Evolutionary conservation across 2,113 vertebrate species (phyloP).

Genomic region (Etheostoma spectabile): DNA sequence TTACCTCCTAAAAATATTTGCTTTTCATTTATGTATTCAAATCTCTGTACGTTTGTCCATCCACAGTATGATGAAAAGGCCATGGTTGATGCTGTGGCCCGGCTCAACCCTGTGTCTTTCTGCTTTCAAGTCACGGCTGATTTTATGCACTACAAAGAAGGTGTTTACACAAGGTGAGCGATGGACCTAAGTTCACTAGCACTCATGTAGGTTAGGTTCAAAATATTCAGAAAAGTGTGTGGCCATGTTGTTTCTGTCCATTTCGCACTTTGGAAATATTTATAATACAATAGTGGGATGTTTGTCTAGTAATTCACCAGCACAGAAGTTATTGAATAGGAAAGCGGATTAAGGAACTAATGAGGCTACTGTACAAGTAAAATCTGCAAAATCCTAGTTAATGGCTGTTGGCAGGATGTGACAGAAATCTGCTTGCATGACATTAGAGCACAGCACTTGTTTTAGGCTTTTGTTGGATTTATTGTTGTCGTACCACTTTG

Average conservation of each 20-base stretch:
- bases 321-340: not conserved
- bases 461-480: not conserved
- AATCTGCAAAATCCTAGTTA: not conserved
- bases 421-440: not conserved
- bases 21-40: not conserved
- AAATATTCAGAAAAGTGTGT: not conserved
- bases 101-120: conserved; percentile 90
- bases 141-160: conserved; percentile 87
- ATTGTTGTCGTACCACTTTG: not conserved
- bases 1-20: not conserved
- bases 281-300: not conserved
- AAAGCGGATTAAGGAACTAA: conserved; percentile 23
- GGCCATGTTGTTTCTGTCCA: not conserved
- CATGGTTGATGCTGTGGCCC: conserved; percentile 90
- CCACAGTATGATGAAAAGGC: conserved; percentile 86
- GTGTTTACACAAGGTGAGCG: conserved; percentile 89
- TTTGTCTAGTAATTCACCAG: not conserved
- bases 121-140: conserved; percentile 86
- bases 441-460: not conserved
- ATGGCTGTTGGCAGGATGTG: not conserved
- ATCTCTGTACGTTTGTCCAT: not conserved
- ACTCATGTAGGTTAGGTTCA: not conserved
- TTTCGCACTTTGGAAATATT: not conserved
- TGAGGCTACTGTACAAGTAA: not conserved
- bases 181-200: not conserved